Base-by-base conservation (phyloP, 2,113 vertebrate genomes). In the Vanacampus margaritifer region DNA sequence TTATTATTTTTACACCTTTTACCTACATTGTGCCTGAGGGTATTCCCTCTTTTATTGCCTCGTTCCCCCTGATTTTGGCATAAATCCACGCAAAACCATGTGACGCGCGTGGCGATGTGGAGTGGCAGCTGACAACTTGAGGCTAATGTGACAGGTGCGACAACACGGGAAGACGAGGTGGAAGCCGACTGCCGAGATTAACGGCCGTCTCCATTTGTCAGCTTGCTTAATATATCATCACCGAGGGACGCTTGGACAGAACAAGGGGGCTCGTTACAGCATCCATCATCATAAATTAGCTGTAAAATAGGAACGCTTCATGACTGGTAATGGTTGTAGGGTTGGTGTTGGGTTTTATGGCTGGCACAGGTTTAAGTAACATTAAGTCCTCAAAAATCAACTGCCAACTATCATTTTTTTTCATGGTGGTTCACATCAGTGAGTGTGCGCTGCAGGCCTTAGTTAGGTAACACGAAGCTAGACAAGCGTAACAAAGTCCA, bases 61-160 rank as follows among this genome's bases (percentile, higher is more conserved):
- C 5, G 5, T 54, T 63, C 28, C 41, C 48, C 8, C 54, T 8
- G 2, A 26, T 41, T 53, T 21, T 46, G 13, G 36, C 50, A 65
- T 78, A 84, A 79, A 81, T 74, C 72, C 67, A 83, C 70, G 79
- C 78, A 77, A 71, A 86, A 69, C 39, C 75, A 83, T 69, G 60
- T 65, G 78, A 81, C 78, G 73, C 6, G 1, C 65, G 67, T 70
- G 39, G 53, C 74, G 73, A 84, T 79, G 79, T 81, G 73, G 82
- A 81, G 75, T 78, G 77, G 81, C 87, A 86, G 86, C 86, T 86
- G 84, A 88, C 71, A 83, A 79, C 75, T 68, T 84, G 81, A 76
- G 80, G 62, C 82, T 89, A 89, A 90, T 88, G 86, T 85, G 88
- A 90, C 89, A 90, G 88, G 83, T 88, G 89, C 81, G 84, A 86